These are phyloP conservation scores for Epizoanthus illoricatus DNA, from an alignment of 92 coral and sea anemone species.

Conservation along the genomic window DNA sequence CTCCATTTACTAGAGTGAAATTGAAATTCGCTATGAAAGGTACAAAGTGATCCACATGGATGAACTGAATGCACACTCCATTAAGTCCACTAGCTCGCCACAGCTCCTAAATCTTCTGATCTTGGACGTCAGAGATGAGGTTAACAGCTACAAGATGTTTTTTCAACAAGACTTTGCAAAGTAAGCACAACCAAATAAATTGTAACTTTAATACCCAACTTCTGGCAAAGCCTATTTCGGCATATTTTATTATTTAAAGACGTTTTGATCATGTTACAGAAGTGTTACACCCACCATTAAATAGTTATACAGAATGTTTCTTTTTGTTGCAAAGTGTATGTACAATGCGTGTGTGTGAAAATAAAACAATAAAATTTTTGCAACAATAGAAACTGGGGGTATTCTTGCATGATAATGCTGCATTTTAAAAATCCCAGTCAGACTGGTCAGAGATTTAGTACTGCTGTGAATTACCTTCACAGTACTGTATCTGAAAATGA, in stretches of 20 bases:
- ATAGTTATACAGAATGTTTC: too few relatives aligned
- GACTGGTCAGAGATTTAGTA: too few relatives aligned
- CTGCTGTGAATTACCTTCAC: neutral
- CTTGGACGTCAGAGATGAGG: conserved; percentile 72
- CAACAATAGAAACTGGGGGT: too few relatives aligned
- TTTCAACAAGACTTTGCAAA: conserved; percentile 71
- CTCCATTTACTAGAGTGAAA: conserved; percentile 61
- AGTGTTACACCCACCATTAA: too few relatives aligned
- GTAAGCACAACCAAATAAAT: conserved; percentile 46
- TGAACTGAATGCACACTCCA: conserved; percentile 58
- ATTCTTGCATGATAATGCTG: neutral
- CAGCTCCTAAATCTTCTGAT: conserved; percentile 70
- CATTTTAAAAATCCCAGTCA: neutral
- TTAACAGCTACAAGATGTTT: conserved; percentile 65
- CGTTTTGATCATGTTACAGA: too few relatives aligned
- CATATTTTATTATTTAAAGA: neutral
- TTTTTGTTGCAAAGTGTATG: neutral
- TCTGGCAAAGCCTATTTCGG: neutral
- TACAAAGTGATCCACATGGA: conserved; percentile 70
- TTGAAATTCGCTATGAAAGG: conserved; percentile 75
- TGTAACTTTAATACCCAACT: neutral
- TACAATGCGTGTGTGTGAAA: neutral
- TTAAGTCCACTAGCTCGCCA: conserved; percentile 56
- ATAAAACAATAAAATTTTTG: too few relatives aligned
- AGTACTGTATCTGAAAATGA: neutral